Base-by-base conservation (phyloP, 2,113 vertebrate genomes). In the Strix uralensis region DNA sequence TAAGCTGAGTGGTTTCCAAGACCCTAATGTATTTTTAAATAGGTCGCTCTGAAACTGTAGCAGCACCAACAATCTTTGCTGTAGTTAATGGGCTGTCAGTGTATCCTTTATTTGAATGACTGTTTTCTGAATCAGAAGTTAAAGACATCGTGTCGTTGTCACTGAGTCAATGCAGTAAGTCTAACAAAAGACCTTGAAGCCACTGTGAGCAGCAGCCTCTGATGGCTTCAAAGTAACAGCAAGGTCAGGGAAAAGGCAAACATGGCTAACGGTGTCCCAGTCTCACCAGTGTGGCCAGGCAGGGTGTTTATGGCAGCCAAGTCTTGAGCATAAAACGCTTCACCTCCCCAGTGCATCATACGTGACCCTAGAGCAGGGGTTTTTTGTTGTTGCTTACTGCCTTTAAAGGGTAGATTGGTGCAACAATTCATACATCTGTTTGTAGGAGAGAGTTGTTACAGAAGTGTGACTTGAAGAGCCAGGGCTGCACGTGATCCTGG, bases 51-150 rank as follows among this genome's bases (percentile, higher is more conserved):
- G 92, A 96, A 92, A 94, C 79, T 66, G 86, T 93, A 88, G 94
- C 92, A 96, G 74, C 93, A 91, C 26, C 96, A 95, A 93, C 96
- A 94, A 97, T 98, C 97, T 96, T 93, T 87, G 83, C 94, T 84
- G 81, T 88, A 98, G 96, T 98, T 98, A 98, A 98, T 95, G 94
- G 95, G 96, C 93, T 96, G 97, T 97, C 97, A 98, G 88, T 62
- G 91, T 57, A 94, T 87, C 92, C 82, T 89, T 62, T 96, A 94
- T 96, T 72, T 96, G 92, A 95, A 95, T 77, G 96, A 93, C 95
- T 95, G 63, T 86, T 94, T 79, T 74, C 78, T 38, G 92, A 96
- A 96, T 96, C 91, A 65, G 70, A 95, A 96, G 85, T 66, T 96
- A 95, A 95, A 97, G 97, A 52, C 81, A 15, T 61, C 5, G 2